These are phyloP conservation scores for Styela clava DNA, from an alignment of 23 tunicate genomes.

Conservation along the genomic window DNA sequence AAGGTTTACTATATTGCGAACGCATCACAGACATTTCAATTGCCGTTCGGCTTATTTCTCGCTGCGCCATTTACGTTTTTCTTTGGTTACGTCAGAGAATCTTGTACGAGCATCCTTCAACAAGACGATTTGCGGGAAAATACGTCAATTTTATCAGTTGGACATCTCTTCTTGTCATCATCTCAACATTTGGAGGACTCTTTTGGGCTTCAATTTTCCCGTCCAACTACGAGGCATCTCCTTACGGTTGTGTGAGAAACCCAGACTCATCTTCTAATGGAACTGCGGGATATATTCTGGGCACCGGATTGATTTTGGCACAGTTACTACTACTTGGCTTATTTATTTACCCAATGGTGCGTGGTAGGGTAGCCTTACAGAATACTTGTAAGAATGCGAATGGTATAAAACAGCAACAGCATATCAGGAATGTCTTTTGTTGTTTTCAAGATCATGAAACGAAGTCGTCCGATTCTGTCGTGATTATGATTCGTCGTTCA, in stretches of 20 bases:
- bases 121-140: constrained; percentile 17
- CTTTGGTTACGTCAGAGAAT: constrained; percentile 55
- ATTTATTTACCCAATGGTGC: constrained; percentile 52
- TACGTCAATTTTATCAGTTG: constrained; percentile 30
- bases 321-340: constrained; percentile 40
- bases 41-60: constrained; percentile 17
- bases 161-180: background rate
- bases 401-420: too few species aligned
- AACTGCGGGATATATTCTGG: background rate
- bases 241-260: constrained; percentile 30
- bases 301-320: constrained; percentile 28
- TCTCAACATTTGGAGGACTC: constrained; percentile 7
- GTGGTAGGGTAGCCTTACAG: constrained; percentile 3
- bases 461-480: background rate
- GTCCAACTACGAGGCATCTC: constrained; percentile 18
- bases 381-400: background rate
- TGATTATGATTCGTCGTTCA: constrained; percentile 31
- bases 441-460: background rate
- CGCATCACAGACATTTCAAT: constrained; percentile 20
- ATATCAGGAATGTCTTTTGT: background rate
- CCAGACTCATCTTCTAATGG: background rate
- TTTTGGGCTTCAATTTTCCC: constrained; percentile 27
- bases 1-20: constrained; percentile 29
- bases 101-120: constrained; percentile 25
- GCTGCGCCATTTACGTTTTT: constrained; percentile 24